phyloP scores from a whole-genome alignment of 1,140 invertebrate species.

The Hyles euphorbiae region DNA sequence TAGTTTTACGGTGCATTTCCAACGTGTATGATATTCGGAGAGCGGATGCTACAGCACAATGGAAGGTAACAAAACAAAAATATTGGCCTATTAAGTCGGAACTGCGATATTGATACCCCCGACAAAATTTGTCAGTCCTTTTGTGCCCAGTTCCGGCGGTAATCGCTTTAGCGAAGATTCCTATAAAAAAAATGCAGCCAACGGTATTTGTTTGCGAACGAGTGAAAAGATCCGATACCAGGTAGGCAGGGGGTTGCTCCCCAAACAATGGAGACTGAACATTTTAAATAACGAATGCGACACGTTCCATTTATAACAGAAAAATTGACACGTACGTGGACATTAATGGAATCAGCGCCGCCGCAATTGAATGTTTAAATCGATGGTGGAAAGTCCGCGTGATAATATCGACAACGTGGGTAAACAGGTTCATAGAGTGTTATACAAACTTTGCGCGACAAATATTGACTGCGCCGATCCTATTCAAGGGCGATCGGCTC shows the following conservation, averaged over 20 bases:
- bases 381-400: conserved; percentile 12
- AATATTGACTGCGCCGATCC: conserved; percentile 23
- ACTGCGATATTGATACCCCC: conserved; percentile 60
- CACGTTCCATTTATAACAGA: conserved; percentile 26
- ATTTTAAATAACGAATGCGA: conserved; percentile 14
- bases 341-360: conserved; percentile 26
- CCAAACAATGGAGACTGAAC: background rate
- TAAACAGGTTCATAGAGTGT: conserved; percentile 4
- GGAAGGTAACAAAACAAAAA: conserved; percentile 58
- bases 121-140: conserved; percentile 54
- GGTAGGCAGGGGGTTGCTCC: conserved; percentile 39
- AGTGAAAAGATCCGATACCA: conserved; percentile 37
- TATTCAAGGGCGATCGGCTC: conserved; percentile 23
- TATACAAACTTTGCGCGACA: conserved; percentile 4
- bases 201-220: conserved; percentile 20
- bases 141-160: conserved; percentile 61
- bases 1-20: conserved; percentile 9
- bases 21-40: conserved; percentile 4
- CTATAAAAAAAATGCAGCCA: conserved; percentile 43
- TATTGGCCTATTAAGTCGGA: conserved; percentile 66
- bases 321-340: conserved; percentile 29
- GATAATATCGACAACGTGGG: conserved; percentile 4
- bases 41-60: conserved; percentile 45
- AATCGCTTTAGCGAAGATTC: conserved; percentile 51
- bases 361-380: conserved; percentile 11